Evolutionary conservation across 1,140 invertebrate genomes (phyloP).

Genomic region (Drosophila rufa): DNA sequence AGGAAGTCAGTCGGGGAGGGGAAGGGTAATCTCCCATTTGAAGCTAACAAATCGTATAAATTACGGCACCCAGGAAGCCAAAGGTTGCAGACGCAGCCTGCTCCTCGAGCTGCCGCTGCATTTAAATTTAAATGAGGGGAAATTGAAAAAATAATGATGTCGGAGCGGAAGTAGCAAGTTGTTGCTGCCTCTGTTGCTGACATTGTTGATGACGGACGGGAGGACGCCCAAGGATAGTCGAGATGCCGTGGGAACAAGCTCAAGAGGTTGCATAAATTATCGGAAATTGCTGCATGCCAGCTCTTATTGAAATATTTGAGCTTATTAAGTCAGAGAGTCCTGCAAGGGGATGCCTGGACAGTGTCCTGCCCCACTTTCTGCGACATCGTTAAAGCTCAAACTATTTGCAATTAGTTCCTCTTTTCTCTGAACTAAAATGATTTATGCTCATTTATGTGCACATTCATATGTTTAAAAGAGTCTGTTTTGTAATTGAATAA

Average conservation of each 20-base stretch:
- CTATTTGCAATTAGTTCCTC: slow-evolving; percentile 35
- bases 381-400: slow-evolving; percentile 9
- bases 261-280: slow-evolving; percentile 68
- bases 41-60: slow-evolving; percentile 65
- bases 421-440: slow-evolving; percentile 28
- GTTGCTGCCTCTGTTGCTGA: slow-evolving; percentile 46
- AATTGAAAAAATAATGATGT: slow-evolving; percentile 84
- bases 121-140: slow-evolving; percentile 73
- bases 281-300: slow-evolving; percentile 71
- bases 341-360: background rate
- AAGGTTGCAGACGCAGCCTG: slow-evolving; percentile 32
- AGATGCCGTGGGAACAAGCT: slow-evolving; percentile 5
- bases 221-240: background rate
- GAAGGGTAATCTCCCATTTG: slow-evolving; percentile 38
- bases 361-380: too few species aligned
- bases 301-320: slow-evolving; percentile 73
- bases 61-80: slow-evolving; percentile 49
- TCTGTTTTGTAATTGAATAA: slow-evolving; percentile 56
- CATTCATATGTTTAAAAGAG: slow-evolving; percentile 45
- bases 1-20: slow-evolving; percentile 5
- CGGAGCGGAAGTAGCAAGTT: slow-evolving; percentile 38
- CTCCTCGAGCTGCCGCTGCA: slow-evolving; percentile 26
- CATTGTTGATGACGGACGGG: slow-evolving; percentile 39
- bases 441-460: slow-evolving; percentile 64
- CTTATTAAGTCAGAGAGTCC: slow-evolving; percentile 20